Percentiles rank a stretch among this genome's conserved stretches.
Evolutionary conservation across 1,140 invertebrate species (phyloP).

Genomic region (Zaprionus nigranus): DNA sequence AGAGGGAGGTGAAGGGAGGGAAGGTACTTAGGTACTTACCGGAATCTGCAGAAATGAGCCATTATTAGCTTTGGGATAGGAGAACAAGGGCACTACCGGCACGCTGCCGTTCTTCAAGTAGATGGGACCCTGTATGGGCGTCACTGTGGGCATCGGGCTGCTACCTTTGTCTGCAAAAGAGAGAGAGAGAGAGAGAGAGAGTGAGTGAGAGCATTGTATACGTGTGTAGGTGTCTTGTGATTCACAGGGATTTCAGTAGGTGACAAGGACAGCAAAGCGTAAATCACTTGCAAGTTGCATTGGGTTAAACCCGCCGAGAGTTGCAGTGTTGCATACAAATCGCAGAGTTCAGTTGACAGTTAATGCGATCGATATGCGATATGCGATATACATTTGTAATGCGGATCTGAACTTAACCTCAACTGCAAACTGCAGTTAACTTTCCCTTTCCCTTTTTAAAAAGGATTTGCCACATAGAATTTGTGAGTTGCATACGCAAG

Average conservation of each 20-base stretch:
- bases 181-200: not conserved
- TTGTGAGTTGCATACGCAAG: not conserved
- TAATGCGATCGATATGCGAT: conserved; percentile 41
- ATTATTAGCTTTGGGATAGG: conserved; percentile 92
- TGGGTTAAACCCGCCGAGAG: conserved; percentile 9
- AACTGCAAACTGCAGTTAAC: conserved; percentile 5
- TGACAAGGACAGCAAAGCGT: conserved; percentile 24
- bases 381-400: conserved; percentile 72
- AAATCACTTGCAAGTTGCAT: not conserved
- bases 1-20: not conserved
- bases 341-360: conserved; percentile 60
- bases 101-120: conserved; percentile 91
- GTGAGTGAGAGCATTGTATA: not conserved
- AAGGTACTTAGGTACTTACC: conserved; percentile 87
- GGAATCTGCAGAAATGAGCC: conserved; percentile 94
- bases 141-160: conserved; percentile 86
- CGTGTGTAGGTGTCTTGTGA: conserved; percentile 6
- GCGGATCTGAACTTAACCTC: conserved; percentile 51
- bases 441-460: conserved; percentile 60
- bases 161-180: conserved; percentile 31
- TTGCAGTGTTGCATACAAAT: conserved; percentile 65
- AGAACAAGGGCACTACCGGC: conserved; percentile 93
- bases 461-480: conserved; percentile 41
- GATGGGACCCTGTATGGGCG: conserved; percentile 92
- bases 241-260: conserved; percentile 17